Percentiles rank a stretch among this genome's conserved stretches.
Evolutionary conservation across 2,113 vertebrate species (phyloP).

Genomic region (Oncorhynchus kisutch): DNA sequence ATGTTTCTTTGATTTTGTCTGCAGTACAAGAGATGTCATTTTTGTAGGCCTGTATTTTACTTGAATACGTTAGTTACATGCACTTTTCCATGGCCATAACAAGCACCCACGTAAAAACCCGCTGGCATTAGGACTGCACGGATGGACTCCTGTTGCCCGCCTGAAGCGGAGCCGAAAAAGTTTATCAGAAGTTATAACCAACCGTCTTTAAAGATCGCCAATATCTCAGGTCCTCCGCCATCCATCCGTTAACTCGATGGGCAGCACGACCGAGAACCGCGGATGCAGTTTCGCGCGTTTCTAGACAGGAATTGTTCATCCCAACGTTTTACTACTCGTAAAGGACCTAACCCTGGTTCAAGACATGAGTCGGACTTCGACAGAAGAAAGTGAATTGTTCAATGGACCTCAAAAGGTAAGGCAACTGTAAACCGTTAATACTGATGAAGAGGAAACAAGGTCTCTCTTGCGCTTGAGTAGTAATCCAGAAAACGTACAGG

Average conservation of each 20-base stretch:
- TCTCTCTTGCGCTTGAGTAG: not conserved
- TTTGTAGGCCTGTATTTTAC: not conserved
- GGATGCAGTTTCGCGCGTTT: not conserved
- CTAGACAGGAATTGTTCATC: not conserved
- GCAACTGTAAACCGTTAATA: not conserved
- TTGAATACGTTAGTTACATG: not conserved
- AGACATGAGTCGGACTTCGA: constrained; percentile 57
- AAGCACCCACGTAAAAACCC: not conserved
- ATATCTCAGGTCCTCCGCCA: constrained; percentile 14
- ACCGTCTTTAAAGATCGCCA: constrained; percentile 21
- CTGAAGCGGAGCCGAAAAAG: constrained; percentile 16
- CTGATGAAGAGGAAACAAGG: not conserved
- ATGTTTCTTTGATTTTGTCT: not conserved
- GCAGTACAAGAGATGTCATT: not conserved
- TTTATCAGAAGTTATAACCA: constrained; percentile 21
- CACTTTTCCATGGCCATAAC: not conserved
- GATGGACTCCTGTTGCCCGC: constrained; percentile 23
- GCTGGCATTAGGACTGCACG: constrained; percentile 68
- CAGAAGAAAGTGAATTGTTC: constrained; percentile 24
- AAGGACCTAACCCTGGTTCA: constrained; percentile 15
- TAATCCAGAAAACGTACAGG: not conserved
- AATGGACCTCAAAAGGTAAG: constrained; percentile 60
- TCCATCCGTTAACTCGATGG: not conserved
- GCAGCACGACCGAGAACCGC: not conserved
- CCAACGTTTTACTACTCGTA: not conserved